Evolutionary conservation across 1,140 invertebrate genomes (phyloP).

Genomic region (Macrotrachela quadricornifera): DNA sequence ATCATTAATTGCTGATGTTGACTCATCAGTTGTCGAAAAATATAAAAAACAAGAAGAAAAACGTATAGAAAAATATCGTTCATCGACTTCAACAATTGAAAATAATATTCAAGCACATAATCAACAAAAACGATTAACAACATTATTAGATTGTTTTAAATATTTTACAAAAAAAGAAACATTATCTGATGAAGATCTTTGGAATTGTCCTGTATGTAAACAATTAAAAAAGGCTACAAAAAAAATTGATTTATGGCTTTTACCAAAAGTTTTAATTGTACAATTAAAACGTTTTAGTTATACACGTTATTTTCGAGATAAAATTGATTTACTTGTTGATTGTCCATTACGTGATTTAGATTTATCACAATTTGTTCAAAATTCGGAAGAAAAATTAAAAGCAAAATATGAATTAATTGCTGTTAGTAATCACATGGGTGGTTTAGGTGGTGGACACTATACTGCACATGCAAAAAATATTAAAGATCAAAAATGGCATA

Average conservation of each 20-base stretch:
- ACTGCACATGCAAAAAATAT: constrained; percentile 37
- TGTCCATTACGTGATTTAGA: constrained; percentile 41
- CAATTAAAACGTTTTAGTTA: constrained; percentile 63
- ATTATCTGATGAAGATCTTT: constrained; percentile 34
- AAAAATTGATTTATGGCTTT: constrained; percentile 64
- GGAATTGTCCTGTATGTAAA: constrained; percentile 66
- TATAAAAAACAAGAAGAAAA: too few relatives aligned
- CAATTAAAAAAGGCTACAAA: constrained; percentile 58
- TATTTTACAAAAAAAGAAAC: constrained; percentile 34
- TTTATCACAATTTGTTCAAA: constrained; percentile 1
- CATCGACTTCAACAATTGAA: too few relatives aligned
- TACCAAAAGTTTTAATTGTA: constrained; percentile 66
- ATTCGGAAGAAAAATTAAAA: constrained; percentile 10
- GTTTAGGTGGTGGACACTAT: constrained; percentile 38
- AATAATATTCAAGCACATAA: too few relatives aligned
- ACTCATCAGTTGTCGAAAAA: too few relatives aligned
- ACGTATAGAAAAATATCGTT: too few relatives aligned
- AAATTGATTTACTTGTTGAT: constrained; percentile 64
- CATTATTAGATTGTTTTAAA: constrained; percentile 32
- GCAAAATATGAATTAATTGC: constrained; percentile 37
- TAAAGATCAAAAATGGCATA: constrained; percentile 33
- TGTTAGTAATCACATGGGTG: constrained; percentile 38
- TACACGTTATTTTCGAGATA: constrained; percentile 46
- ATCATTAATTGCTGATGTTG: too few relatives aligned
- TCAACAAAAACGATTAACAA: neutral